Base-by-base conservation (phyloP, 2,113 vertebrate genomes). In the Pomatorhinus ruficollis region DNA sequence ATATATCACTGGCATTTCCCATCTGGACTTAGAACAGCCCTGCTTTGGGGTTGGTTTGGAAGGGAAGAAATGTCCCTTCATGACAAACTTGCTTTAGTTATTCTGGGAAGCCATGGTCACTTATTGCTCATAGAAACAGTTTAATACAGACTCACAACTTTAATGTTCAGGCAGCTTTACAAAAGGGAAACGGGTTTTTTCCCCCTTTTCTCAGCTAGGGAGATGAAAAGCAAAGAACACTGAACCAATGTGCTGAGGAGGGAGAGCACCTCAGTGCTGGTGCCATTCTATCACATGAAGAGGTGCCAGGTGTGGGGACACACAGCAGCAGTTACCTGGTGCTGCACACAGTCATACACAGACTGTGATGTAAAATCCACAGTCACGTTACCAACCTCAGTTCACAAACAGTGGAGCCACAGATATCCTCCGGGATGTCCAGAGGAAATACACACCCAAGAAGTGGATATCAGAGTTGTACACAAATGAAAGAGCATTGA, bases 361-460 rank as follows among this genome's bases (percentile, higher is more conserved):
- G 83, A 44, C 27, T 3, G 1, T 47, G 77, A 42, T 2, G 11
- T 23, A 53, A 54, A 39, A 77, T 56, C 60, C 69, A 37, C 49
- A 30, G 93, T 76, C 83, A 95, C 6, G 1, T 91, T 87, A 94
- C 69, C 78, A 59, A 37, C 65, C 37, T 64, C 75, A 39, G 50
- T 30, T 93, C 83, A 75, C 69, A 94, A 94, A 91, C 83, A 93
- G 40, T 12, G 40, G 83, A 89, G 91, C 80, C 94, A 91, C 72
- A 94, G 57, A 96, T 87, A 97, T 95, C 96, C 93, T 97, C 91
- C 0, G 9, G 95, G 91, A 94, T 93, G 87, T 96, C 87, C 94
- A 96, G 83, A 95, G 96, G 96, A 97, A 96, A 91, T 65, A 95
- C 95, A 97, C 96, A 96, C 96, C 96, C 96, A 87, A 82, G 93